Evolutionary conservation across 1,140 invertebrate species (phyloP).

Genomic region (Hypothenemus hampei): DNA sequence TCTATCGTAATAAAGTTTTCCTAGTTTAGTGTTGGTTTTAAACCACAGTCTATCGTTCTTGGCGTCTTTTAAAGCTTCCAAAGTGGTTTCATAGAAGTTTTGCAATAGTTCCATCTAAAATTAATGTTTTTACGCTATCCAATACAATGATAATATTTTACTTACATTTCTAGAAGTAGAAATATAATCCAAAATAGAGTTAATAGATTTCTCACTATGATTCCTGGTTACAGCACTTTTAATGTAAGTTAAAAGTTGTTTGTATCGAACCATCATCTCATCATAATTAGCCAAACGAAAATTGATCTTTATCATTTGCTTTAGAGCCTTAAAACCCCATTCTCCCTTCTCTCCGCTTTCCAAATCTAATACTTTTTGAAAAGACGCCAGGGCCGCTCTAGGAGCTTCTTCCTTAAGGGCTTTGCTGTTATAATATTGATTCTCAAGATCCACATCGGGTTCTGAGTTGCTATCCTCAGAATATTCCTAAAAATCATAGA

Average conservation of each 20-base stretch:
- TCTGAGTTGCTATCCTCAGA: slow-evolving; percentile 96
- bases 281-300: slow-evolving; percentile 94
- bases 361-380: slow-evolving; percentile 94
- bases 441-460: slow-evolving; percentile 98
- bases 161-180: slow-evolving; percentile 97
- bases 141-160: slow-evolving; percentile 23
- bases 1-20: slow-evolving; percentile 96
- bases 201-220: slow-evolving; percentile 99
- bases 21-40: slow-evolving; percentile 99
- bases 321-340: slow-evolving; percentile 99
- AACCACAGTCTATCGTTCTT: slow-evolving; percentile 99
- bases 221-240: slow-evolving; percentile 98
- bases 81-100: slow-evolving; percentile 98
- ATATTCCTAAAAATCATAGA: slow-evolving; percentile 70
- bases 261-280: slow-evolving; percentile 97
- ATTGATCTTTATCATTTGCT: slow-evolving; percentile 99
- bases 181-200: slow-evolving; percentile 99
- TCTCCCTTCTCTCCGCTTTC: slow-evolving; percentile 98
- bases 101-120: slow-evolving; percentile 95
- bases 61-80: slow-evolving; percentile 96
- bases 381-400: slow-evolving; percentile 83
- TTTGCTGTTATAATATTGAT: slow-evolving; percentile 99
- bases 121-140: not conserved
- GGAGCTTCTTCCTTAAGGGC: slow-evolving; percentile 97
- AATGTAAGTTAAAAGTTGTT: slow-evolving; percentile 94